Base-by-base conservation (phyloP, 2,797 vertebrate genomes). In the Chaetodon trifasciatus region DNA sequence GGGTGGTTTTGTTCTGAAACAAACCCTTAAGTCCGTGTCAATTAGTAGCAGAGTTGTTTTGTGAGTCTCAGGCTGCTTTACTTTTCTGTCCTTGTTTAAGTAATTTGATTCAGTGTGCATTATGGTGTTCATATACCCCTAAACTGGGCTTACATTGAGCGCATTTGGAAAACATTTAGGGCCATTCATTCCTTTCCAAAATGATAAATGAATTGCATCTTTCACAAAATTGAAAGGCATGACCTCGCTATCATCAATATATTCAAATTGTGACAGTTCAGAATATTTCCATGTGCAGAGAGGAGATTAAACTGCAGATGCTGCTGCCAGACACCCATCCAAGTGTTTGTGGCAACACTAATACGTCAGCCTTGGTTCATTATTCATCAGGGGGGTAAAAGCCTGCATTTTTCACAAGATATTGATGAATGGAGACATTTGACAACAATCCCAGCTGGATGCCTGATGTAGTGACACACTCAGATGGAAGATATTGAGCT, bases 371-470 rank as follows among this genome's bases (percentile, higher is more conserved):
- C 53, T 63, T 15, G 60, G 80, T 82, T 79, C 50, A 56, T 77
- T 70, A 56, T 87, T 78, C 56, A 60, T 80, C 76, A 68, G 5
- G 19, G 62, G 35, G 58, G 32, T 68, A 24, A 76, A 79, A 72
- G 49, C 58, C 19, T 9, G 13, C 16, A 28, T 83, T 68, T 76
- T 76, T 67, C 58, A 61, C 24, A 17, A 68, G 61, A 55, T 70
- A 65, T 68, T 86, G 81, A 91, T 87, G 62, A 88, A 81, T 79
- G 71, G 47, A 80, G 70, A 84, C 79, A 57, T 75, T 58, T 82
- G 77, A 89, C 76, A 71, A 82, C 74, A 84, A 56, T 74, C 85
- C 49, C 85, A 83, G 87, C 86, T 76, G 82, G 77, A 65, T 58
- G 75, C 23, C 69, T 57, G 76, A 78, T 79, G 55, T 42, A 21